Evolutionary conservation across 2,888 invertebrate genomes (phyloP), one percentile per base, ranked within the genome.

Genomic region (Polyommatus icarus): DNA sequence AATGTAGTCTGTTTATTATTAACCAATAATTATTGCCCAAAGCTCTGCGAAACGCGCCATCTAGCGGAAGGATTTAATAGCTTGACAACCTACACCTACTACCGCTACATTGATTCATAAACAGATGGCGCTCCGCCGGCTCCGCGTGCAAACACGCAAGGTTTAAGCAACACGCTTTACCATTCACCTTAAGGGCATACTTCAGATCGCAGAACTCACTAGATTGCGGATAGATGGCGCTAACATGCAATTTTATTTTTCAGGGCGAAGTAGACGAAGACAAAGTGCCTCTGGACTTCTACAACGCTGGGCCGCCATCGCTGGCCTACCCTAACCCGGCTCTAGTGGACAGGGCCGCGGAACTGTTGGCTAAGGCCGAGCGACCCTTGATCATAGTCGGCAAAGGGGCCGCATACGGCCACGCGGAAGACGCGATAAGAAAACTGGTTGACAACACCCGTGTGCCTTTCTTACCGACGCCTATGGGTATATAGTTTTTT

Each of bases 391-490:
- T 99, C 1, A 97, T 99, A 78, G 95, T 99, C 50, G 99, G 99
- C 79, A 99, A 99, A 94, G 98, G 98, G 0, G 97, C 97, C 24
- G 97, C 97, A 24, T 98, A 98, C 87, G 96, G 96, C 0, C 92
- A 95, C 80, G 97, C 98, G 0, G 99, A 99, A 88, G 91, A 95
- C 0, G 95, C 96, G 77, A 89, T 98, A 36, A 92, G 95, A 24
- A 94, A 96, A 77, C 95, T 99, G 0, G 95, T 99, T 12, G 92
- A 95, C 15, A 91, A 92, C 24, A 96, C 96, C 3, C 96, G 96
- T 81, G 87, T 99, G 71, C 99, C 99, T 0, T 99, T 99, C 91
- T 92, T 99, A 82, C 97, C 99, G 0, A 99, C 98, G 4, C 99
- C 99, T 12, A 99, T 99, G 98, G 99, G 96, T 87, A 95, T 85